These are phyloP conservation scores for Scrobipalpa costella DNA, from an alignment of 2,888 invertebrate genomes.

Conservation along the genomic window DNA sequence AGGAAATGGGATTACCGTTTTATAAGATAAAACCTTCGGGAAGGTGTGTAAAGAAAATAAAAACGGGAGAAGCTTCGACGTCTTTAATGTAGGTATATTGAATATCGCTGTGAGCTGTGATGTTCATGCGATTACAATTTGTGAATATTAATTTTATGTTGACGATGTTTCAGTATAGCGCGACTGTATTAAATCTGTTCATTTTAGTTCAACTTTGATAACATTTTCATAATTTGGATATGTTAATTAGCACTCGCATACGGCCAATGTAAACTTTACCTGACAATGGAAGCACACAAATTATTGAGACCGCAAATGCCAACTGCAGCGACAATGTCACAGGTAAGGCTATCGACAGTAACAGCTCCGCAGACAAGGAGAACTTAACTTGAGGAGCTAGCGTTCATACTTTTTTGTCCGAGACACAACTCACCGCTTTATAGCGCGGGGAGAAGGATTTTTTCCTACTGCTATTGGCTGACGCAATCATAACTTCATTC, in stretches of 20 bases:
- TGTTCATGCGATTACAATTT: constrained; percentile 4
- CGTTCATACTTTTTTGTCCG: too few species aligned
- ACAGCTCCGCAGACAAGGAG: constrained; percentile 26
- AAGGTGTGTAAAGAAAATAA: constrained; percentile 11
- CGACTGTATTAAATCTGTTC: background rate
- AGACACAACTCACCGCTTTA: too few species aligned
- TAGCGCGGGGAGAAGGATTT: too few species aligned
- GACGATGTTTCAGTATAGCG: background rate
- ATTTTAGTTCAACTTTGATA: background rate
- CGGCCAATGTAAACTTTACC: background rate
- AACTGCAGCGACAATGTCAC: constrained; percentile 10
- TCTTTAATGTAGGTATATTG: constrained; percentile 13
- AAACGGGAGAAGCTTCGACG: background rate
- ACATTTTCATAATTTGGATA: too few species aligned
- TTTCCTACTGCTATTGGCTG: too few species aligned
- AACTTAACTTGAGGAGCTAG: too few species aligned
- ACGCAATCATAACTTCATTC: too few species aligned
- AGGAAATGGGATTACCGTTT: constrained; percentile 23
- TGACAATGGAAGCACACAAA: background rate
- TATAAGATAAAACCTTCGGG: constrained; percentile 17
- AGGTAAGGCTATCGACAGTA: background rate
- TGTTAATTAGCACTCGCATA: background rate
- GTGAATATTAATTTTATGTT: background rate
- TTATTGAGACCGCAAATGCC: background rate
- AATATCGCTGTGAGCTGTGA: background rate